Evolutionary conservation across 2,113 vertebrate genomes (phyloP), one percentile per base, ranked within the genome.

Genomic region (Seriola quinqueradiata): DNA sequence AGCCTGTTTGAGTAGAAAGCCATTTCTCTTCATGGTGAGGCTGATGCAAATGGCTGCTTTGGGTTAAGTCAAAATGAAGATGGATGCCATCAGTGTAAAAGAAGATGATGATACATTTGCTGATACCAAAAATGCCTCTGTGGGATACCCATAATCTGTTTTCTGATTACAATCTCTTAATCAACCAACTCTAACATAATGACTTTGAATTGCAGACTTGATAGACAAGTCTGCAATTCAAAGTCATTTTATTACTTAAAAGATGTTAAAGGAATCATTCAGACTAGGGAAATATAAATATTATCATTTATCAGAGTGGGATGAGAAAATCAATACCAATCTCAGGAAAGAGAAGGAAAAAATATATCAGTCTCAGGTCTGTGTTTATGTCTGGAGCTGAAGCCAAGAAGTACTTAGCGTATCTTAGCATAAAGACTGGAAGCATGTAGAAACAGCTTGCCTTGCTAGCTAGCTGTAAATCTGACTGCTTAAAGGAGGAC

Each of bases 21-120:
- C 46, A 69, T 85, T 73, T 23, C 28, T 76, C 64, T 64, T 42
- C 40, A 58, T 9, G 28, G 52, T 4, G 70, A 73, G 64, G 70
- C 12, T 42, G 36, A 65, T 63, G 75, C 5, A 65, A 50, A 81
- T 44, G 57, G 40, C 2, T 65, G 17, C 64, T 80, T 63, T 59
- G 57, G 44, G 48, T 21, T n/a, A 19, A 32, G 63, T 70, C 67
- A 38, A 59, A 87, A 70, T 84, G 68, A 86, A 80, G 75, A 88
- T 46, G 40, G 17, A 82, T 63, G 25, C 42, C 40, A 64, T 40
- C 21, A 57, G n/a, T 44, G 67, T 50, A 50, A 70, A 42, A 42
- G 2, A 2, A 71, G 52, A 54, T 34, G 19, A 69, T 57, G 48
- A 71, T 5, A 61, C 50, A 58, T 34, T 72, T 38, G 23, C 52